These are phyloP conservation scores for Drosophila obscura DNA, from an alignment of 1,140 invertebrate species.

Conservation along the genomic window DNA sequence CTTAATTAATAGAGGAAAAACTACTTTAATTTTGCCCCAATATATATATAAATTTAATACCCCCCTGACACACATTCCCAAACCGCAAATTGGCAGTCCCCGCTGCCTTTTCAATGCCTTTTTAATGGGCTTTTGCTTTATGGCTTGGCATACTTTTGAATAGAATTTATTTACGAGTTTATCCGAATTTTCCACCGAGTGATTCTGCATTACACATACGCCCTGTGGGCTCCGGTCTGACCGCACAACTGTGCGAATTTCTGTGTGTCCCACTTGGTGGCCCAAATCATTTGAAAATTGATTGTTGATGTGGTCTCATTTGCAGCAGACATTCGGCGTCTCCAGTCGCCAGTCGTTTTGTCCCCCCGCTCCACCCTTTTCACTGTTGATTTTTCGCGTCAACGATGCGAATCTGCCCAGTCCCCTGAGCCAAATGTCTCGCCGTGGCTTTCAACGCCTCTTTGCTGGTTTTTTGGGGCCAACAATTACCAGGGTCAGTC, in stretches of 20 bases:
- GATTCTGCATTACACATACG: slow-evolving; percentile 35
- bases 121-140: slow-evolving; percentile 22
- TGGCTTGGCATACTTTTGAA: slow-evolving; percentile 22
- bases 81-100: background rate
- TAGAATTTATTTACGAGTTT: background rate
- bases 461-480: slow-evolving; percentile 6
- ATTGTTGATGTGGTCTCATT: slow-evolving; percentile 43
- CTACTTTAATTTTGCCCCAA: background rate
- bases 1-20: background rate
- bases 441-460: slow-evolving; percentile 37
- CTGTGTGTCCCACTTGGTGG: slow-evolving; percentile 17
- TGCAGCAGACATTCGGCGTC: slow-evolving; percentile 47
- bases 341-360: slow-evolving; percentile 15
- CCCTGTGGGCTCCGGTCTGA: slow-evolving; percentile 32
- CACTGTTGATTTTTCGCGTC: slow-evolving; percentile 29
- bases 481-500: slow-evolving; percentile 4
- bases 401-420: slow-evolving; percentile 21
- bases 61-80: slow-evolving; percentile 28
- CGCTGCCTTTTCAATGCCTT: slow-evolving; percentile 14
- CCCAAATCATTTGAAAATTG: slow-evolving; percentile 22
- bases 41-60: slow-evolving; percentile 1
- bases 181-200: slow-evolving; percentile 5
- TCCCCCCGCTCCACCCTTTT: slow-evolving; percentile 10
- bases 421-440: slow-evolving; percentile 33
- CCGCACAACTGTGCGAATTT: slow-evolving; percentile 49